A percentile compares a stretch with the other conserved stretches of the same genome.
Evolutionary conservation across 2,888 invertebrate genomes (phyloP).

Genomic region (Eupithecia centaureata): DNA sequence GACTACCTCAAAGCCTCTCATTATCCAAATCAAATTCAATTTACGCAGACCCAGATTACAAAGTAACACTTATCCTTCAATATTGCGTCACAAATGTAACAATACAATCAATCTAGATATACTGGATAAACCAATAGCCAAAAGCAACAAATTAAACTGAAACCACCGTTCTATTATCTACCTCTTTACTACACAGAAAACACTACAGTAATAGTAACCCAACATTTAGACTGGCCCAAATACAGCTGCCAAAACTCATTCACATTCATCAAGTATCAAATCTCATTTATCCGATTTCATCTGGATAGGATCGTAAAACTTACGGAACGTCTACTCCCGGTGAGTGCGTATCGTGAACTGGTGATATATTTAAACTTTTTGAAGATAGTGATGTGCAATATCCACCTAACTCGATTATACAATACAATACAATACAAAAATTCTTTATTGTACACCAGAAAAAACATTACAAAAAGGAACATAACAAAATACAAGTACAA

Average conservation of each 20-base stretch:
- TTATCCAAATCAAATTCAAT: constrained; percentile 19
- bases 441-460: too few relatives aligned
- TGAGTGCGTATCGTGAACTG: constrained; percentile 53
- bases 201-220: constrained; percentile 41
- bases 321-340: constrained; percentile 25
- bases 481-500: too few relatives aligned
- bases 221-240: constrained; percentile 46
- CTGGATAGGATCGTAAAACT: constrained; percentile 26
- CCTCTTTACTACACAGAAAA: constrained; percentile 36
- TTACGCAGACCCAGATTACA: constrained; percentile 20
- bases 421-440: too few relatives aligned
- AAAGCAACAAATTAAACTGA: constrained; percentile 13
- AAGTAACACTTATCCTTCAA: constrained; percentile 14
- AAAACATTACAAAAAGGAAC: too few relatives aligned
- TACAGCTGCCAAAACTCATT: constrained; percentile 47
- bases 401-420: constrained; percentile 21
- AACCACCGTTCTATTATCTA: constrained; percentile 2
- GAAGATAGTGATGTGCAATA: constrained; percentile 52
- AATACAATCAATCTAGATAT: constrained; percentile 22
- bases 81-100: constrained; percentile 22
- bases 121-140: constrained; percentile 18
- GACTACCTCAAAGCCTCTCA: not conserved
- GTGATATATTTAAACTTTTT: constrained; percentile 57
- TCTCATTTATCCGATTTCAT: constrained; percentile 36
- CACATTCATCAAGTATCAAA: constrained; percentile 46